Conservation (phyloP, 2,797 vertebrate species). For the Orientallactaga sibirica region DNA sequence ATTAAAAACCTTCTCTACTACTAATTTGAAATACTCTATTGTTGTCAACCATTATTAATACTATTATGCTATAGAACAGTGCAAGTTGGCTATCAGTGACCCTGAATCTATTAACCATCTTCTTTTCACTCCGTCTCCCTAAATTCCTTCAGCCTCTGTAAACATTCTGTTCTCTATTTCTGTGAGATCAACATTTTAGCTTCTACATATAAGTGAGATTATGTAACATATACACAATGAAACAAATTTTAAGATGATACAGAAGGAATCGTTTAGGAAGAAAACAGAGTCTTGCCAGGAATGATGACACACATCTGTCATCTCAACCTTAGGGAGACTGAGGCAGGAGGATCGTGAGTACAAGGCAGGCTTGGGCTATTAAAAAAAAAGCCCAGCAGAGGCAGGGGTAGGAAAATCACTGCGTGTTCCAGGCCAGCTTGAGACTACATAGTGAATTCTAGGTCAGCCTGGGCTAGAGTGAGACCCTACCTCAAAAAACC, state of each 20-base stretch:
- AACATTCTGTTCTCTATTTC: neutral
- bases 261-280: conserved; percentile 17
- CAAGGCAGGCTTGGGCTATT: neutral
- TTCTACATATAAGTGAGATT: neutral
- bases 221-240: neutral
- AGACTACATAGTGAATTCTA: too few relatives aligned
- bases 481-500: neutral
- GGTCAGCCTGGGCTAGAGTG: neutral
- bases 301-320: neutral
- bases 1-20: conserved; percentile 14
- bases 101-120: neutral
- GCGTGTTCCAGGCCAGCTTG: too few relatives aligned
- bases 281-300: neutral
- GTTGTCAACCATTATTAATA: neutral
- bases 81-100: neutral
- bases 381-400: too few relatives aligned
- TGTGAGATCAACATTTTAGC: neutral
- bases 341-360: neutral
- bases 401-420: too few relatives aligned
- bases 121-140: neutral
- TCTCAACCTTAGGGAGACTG: neutral
- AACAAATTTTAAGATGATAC: conserved; percentile 10
- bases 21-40: neutral
- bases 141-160: neutral
- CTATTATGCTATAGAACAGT: neutral